Percentiles rank a stretch among this genome's conserved stretches.
Evolutionary conservation across 2,888 invertebrate genomes (phyloP).

Genomic region (Synergus laeviventris): DNA sequence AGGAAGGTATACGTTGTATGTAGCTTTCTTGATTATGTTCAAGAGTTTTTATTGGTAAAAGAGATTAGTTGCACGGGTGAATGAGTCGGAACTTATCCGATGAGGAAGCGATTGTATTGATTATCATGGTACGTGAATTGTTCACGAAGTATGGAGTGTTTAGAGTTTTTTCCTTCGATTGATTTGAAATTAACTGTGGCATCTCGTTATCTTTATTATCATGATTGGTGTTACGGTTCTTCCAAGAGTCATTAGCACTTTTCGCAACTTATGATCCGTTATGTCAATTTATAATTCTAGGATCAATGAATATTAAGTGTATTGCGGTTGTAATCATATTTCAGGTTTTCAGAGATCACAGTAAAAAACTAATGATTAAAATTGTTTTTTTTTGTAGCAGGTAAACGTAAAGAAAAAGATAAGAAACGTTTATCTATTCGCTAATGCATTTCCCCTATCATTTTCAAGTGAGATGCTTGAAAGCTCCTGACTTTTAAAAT

Average conservation of each 20-base stretch:
- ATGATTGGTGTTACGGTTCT: neutral
- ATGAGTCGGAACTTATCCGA: neutral
- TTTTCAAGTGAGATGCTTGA: no score
- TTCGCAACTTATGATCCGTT: neutral
- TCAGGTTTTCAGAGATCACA: no score
- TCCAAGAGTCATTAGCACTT: neutral
- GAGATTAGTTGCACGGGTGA: slow-evolving; percentile 23
- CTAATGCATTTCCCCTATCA: no score
- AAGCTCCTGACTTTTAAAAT: no score
- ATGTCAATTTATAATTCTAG: neutral
- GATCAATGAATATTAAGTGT: neutral
- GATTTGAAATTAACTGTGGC: slow-evolving; percentile 1
- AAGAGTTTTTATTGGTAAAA: slow-evolving; percentile 8
- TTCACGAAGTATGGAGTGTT: neutral
- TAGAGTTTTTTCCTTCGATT: neutral
- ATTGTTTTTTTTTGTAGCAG: no score
- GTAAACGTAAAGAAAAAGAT: no score
- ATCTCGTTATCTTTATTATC: neutral
- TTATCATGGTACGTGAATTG: slow-evolving; percentile 12
- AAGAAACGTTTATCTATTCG: no score
- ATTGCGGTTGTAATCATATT: neutral
- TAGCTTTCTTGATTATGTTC: neutral
- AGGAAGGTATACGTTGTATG: neutral
- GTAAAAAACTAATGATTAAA: no score
- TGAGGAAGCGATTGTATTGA: slow-evolving; percentile 33